Base-by-base conservation (phyloP, 2,888 invertebrate species). In the Synergus laeviventris region DNA sequence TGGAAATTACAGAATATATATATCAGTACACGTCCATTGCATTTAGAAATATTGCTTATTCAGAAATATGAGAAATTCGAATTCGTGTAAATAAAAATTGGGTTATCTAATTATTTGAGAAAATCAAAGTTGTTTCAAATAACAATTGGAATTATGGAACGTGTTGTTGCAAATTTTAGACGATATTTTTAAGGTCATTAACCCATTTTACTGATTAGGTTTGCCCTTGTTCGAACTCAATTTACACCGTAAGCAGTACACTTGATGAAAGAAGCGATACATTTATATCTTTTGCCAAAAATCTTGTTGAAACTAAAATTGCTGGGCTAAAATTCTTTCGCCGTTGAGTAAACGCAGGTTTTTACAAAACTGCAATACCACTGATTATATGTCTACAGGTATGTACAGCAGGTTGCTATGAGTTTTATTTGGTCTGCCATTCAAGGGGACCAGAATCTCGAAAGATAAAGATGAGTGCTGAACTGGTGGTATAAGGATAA, bases 401-500 rank as follows among this genome's bases (percentile, higher is more conserved):
- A 42, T 24, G 45, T 66, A 14, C 39, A 66, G 66, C 42, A 24
- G 66, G 66, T 66, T 66, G 16, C 66, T 45, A 70, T 70, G 24
- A 31, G 24, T 70, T 70, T 45, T 70, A 49, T 70, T 70, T 49
- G 70, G 70, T 49, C 45, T 70, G 70, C 45, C 70, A 70, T 49
- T 70, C 70, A 49, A 42, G 66, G 31, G 49, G 24, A 70, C 66
- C 66, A 70, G 45, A 31, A 31, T 70, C 45, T 70, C 45, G 31
- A 70, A 49, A 31, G 45, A 12, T 70, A 24, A 70, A 45, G 70
- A 70, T 61, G 76, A 56, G 38, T 74, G 75, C 78, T 66, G n/a
- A n/a, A n/a, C n/a, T n/a, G 75, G 78, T 78, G 79, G 81, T 83
- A 61, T 24, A 78, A 82, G 78, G 79, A 82, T 84, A 84, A 84